phyloP scores from a whole-genome alignment of 1,140 invertebrate species.

The Brachionus angularis region DNA sequence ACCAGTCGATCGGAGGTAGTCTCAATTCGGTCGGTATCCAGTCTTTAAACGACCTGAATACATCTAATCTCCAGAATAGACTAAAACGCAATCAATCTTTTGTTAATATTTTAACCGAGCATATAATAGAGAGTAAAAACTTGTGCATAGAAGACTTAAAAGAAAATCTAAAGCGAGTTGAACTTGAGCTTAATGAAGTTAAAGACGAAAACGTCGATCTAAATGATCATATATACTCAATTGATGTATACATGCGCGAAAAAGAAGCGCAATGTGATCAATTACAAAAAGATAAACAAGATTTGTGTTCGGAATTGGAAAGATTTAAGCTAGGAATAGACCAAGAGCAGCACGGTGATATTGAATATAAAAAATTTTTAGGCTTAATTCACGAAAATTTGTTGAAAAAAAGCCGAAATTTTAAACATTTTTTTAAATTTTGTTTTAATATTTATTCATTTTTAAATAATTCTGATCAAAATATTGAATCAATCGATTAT shows the following conservation, averaged over 20 bases:
- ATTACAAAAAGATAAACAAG: slow-evolving; percentile 24
- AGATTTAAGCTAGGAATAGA: too few species aligned
- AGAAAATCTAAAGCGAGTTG: not conserved
- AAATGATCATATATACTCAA: slow-evolving; percentile 37
- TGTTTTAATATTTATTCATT: too few species aligned
- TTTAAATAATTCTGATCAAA: too few species aligned
- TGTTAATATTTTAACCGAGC: not conserved
- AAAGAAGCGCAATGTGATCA: slow-evolving; percentile 38
- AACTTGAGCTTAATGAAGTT: not conserved
- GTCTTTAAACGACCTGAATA: not conserved
- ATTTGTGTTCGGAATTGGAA: too few species aligned
- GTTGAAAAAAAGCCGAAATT: too few species aligned
- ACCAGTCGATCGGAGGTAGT: not conserved
- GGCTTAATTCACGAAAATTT: too few species aligned
- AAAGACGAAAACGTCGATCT: slow-evolving; percentile 34
- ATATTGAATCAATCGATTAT: too few species aligned
- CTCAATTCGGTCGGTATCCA: not conserved
- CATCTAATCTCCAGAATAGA: not conserved
- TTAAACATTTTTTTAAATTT: too few species aligned
- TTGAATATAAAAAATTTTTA: too few species aligned
- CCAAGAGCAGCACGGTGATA: too few species aligned
- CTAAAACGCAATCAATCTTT: slow-evolving; percentile 21
- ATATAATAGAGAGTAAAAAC: slow-evolving; percentile 1
- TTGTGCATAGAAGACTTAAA: not conserved
- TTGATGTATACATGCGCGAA: slow-evolving; percentile 43